Percentiles rank a stretch among this genome's conserved stretches.
These are phyloP conservation scores for Danio jaintianensis DNA, from an alignment of 2,797 vertebrate species.

Conservation along the genomic window DNA sequence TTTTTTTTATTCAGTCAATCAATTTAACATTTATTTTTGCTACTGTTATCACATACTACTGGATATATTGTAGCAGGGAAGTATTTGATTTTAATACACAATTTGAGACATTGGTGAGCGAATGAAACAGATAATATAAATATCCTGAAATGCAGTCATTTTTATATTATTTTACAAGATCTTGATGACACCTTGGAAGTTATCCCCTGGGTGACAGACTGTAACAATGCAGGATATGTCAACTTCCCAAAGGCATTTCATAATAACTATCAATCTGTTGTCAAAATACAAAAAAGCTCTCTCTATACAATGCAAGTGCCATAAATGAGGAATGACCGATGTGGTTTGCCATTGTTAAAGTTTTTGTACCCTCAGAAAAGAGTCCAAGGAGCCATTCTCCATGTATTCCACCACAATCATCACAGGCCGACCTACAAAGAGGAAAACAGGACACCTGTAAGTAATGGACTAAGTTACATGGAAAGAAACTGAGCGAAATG, in stretches of 20 bases:
- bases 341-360: not conserved
- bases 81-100: no score
- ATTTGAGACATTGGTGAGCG: no score
- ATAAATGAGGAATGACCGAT: not conserved
- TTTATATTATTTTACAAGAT: not conserved
- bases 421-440: conserved; percentile 89
- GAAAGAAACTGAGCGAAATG: conserved; percentile 8
- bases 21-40: no score
- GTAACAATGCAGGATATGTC: not conserved
- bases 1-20: no score
- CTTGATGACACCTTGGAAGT: no score
- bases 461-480: conserved; percentile 1
- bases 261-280: not conserved
- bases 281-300: conserved; percentile 1
- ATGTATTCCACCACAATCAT: conserved; percentile 99
- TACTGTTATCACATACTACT: no score
- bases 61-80: no score
- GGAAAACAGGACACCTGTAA: conserved; percentile 53
- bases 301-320: not conserved
- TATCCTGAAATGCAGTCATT: not conserved
- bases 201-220: not conserved
- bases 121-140: no score
- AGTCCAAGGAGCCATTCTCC: conserved; percentile 96
- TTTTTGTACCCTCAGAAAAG: conserved; percentile 89
- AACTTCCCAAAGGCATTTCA: not conserved